Base-by-base conservation (phyloP, 92 coral and sea anemone genomes). In the Porites cylindrica region DNA sequence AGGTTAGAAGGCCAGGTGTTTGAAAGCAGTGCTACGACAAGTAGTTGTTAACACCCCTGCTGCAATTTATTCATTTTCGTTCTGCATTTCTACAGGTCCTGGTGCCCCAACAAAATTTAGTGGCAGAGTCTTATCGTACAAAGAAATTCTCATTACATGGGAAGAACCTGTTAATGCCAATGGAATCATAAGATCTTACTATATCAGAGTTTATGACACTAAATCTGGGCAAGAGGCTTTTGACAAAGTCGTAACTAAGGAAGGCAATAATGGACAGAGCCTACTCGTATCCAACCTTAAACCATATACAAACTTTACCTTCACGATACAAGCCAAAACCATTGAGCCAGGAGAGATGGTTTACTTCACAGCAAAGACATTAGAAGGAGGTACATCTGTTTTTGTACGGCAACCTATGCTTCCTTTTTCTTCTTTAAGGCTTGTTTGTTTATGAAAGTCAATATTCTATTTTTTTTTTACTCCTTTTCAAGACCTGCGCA, bases 151-250 rank as follows among this genome's bases (percentile, higher is more conserved):
- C 10, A 53, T 92, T 21, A n/a, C 72, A 11, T 92, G 95, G 95
- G 66, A 70, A 1, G 53, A 92, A 24, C 95, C 95, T 4, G 12
- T 2, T 14, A 23, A 82, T 47, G 50, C 78, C 78, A 92, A 92
- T 61, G 95, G 95, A n/a, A 82, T 86, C 26, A 32, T 92, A 10
- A 76, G 95, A 23, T 56, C 19, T 21, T 92, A 92, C 70, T 29
- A 29, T 29, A 29, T 29, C 32, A 29, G 32, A 29, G 32, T 29
- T 29, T 29, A 29, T 29, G 32, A 29, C 3, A 29, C 32, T 29
- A 29, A 29, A 29, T 29, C 32, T 29, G 32, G 32, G 32, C 32
- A 29, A 29, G 32, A 29, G 32, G 32, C 32, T 29, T 29, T 0
- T 29, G 1, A 29, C 32, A 29, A 29, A 29, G 1, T 3, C 32